These are phyloP conservation scores for Drosophila greeni DNA, from an alignment of 2,888 invertebrate species.

Conservation along the genomic window DNA sequence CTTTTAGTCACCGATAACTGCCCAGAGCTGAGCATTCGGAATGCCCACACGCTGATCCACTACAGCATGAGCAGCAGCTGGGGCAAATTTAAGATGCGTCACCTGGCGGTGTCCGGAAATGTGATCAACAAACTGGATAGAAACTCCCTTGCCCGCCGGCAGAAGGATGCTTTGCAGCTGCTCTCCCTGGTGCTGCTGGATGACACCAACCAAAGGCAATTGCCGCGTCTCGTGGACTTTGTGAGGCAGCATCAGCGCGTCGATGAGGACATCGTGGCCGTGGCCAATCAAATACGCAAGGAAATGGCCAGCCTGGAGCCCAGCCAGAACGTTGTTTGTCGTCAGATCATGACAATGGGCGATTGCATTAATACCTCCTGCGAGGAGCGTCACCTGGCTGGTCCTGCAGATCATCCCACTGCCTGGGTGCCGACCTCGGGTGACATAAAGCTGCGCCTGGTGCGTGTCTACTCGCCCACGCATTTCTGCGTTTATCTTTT, in stretches of 20 bases:
- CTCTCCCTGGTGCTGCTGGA: slow-evolving; percentile 48
- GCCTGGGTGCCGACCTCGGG: slow-evolving; percentile 32
- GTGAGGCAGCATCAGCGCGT: too few species aligned
- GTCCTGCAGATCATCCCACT: slow-evolving; percentile 30
- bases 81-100: slow-evolving; percentile 56
- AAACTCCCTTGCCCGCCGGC: rapidly evolving
- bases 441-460: slow-evolving; percentile 46
- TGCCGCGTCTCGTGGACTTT: slow-evolving; percentile 60
- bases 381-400: slow-evolving; percentile 41
- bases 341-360: slow-evolving; percentile 41
- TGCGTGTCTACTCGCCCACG: slow-evolving; percentile 46
- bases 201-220: slow-evolving; percentile 45
- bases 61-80: slow-evolving; percentile 51
- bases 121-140: slow-evolving; percentile 22
- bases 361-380: slow-evolving; percentile 38
- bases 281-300: slow-evolving; percentile 44
- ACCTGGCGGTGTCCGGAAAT: slow-evolving; percentile 42
- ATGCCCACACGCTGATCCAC: slow-evolving; percentile 55
- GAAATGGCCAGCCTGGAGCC: slow-evolving; percentile 10
- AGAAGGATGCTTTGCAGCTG: background rate
- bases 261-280: slow-evolving; percentile 33
- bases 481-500: slow-evolving; percentile 54
- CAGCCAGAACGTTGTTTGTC: slow-evolving; percentile 39
- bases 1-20: slow-evolving; percentile 57
- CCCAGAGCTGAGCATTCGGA: slow-evolving; percentile 53